Evolutionary conservation across 2,113 vertebrate genomes (phyloP).

Genomic region (Noturus placidus): DNA sequence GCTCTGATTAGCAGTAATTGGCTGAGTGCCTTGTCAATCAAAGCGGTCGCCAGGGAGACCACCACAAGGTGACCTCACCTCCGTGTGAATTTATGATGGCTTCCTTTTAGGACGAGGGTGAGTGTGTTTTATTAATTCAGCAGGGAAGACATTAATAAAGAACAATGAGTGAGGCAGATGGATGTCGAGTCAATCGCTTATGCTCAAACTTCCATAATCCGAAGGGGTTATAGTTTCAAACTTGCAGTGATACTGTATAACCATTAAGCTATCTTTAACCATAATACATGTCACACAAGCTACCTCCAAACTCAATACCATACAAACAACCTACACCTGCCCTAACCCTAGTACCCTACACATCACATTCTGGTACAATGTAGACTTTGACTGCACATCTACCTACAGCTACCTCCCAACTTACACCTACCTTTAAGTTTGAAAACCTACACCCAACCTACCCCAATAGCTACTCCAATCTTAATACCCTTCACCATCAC

Average conservation of each 20-base stretch:
- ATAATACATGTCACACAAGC: not conserved
- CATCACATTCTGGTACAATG: not conserved
- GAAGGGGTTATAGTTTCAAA: not conserved
- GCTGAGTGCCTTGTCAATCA: conserved; percentile 50
- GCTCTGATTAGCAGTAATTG: conserved; percentile 42
- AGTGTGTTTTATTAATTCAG: conserved; percentile 35
- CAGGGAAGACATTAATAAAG: conserved; percentile 44
- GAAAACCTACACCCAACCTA: not conserved
- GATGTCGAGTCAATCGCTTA: conserved; percentile 11
- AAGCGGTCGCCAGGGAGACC: conserved; percentile 16
- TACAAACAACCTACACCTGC: not conserved
- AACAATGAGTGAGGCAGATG: conserved; percentile 21
- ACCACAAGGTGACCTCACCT: conserved; percentile 30
- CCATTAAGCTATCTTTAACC: not conserved
- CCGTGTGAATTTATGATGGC: conserved; percentile 20
- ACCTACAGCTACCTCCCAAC: not conserved
- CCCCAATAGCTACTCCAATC: not conserved
- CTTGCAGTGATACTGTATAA: not conserved
- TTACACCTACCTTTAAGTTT: not conserved
- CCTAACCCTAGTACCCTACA: not conserved
- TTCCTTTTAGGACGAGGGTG: conserved; percentile 21
- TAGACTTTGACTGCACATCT: not conserved
- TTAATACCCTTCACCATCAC: not conserved
- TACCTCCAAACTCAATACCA: not conserved
- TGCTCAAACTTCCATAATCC: conserved; percentile 23